A percentile compares a stretch with the other conserved stretches of the same genome.
Conservation (phyloP, 2,888 invertebrate species). For the Taphrorychus bicolor region DNA sequence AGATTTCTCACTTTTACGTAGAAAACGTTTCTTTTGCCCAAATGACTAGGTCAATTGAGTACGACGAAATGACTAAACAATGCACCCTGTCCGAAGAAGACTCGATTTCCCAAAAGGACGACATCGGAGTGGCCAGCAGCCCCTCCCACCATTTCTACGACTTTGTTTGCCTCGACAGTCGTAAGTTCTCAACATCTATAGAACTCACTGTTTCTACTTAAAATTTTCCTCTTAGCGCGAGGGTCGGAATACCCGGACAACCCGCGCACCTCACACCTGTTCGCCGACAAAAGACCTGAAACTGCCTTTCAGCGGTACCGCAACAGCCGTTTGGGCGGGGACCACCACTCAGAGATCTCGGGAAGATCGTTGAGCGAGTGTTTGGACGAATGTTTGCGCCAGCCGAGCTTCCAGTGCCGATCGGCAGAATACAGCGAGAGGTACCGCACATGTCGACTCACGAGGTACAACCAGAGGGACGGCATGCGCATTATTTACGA, state of each 20-base stretch:
- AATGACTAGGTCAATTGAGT: conserved; percentile 78
- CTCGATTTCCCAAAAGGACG: conserved; percentile 87
- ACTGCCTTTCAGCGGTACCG: conserved; percentile 89
- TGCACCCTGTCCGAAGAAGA: conserved; percentile 93
- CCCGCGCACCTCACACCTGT: conserved; percentile 83
- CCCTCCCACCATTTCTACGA: conserved; percentile 89
- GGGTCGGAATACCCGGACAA: conserved; percentile 90
- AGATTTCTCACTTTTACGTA: neutral
- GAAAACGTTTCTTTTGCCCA: conserved; percentile 58
- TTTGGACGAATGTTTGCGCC: conserved; percentile 86
- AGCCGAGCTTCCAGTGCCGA: conserved; percentile 89
- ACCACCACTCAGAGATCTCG: conserved; percentile 89
- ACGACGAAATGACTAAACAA: conserved; percentile 84
- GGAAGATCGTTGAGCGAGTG: conserved; percentile 87
- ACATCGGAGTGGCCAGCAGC: conserved; percentile 83
- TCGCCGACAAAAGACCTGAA: conserved; percentile 80
- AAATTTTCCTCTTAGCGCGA: conserved; percentile 69
- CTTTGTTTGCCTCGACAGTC: conserved; percentile 87
- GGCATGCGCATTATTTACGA: conserved; percentile 89
- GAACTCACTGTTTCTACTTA: neutral
- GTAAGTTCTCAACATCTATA: conserved; percentile 67
- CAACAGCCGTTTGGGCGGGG: conserved; percentile 85
- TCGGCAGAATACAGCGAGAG: conserved; percentile 89
- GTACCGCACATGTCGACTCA: conserved; percentile 82
- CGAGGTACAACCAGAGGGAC: conserved; percentile 86